Percentiles rank a stretch among this genome's conserved stretches.
phyloP scores from a whole-genome alignment of 1,140 invertebrate species.

The Ephestia elutella region DNA sequence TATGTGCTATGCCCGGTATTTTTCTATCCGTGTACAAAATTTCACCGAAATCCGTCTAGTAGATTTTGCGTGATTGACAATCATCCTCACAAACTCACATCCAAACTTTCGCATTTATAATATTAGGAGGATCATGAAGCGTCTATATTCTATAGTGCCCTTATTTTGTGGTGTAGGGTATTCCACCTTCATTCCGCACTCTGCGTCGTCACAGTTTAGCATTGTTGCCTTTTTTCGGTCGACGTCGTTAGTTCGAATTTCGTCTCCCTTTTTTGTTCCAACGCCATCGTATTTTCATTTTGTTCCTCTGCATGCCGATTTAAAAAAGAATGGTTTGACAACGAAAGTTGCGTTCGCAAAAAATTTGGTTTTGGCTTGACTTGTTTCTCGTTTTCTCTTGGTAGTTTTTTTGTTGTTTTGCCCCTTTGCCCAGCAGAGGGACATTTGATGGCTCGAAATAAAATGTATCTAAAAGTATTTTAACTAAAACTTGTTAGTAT shows the following conservation, averaged over 20 bases:
- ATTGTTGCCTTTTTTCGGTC: slow-evolving; percentile 54
- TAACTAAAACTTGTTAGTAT: no score
- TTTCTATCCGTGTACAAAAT: no score
- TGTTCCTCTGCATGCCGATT: not conserved
- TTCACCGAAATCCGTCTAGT: no score
- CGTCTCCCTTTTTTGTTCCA: slow-evolving; percentile 32
- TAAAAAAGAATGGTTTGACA: slow-evolving; percentile 3
- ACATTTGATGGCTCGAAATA: no score
- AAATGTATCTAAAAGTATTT: no score
- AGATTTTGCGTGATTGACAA: no score
- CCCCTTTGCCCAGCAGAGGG: no score
- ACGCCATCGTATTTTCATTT: slow-evolving; percentile 21
- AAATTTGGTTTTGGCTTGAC: not conserved
- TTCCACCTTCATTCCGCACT: slow-evolving; percentile 43
- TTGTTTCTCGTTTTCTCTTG: not conserved
- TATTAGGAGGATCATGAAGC: not conserved
- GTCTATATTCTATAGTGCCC: not conserved
- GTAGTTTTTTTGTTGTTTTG: no score
- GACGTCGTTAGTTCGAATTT: slow-evolving; percentile 35
- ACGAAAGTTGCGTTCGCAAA: slow-evolving; percentile 1
- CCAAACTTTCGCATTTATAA: not conserved
- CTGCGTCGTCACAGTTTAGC: slow-evolving; percentile 50
- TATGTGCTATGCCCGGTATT: no score
- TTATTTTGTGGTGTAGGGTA: not conserved
- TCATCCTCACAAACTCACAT: no score